Evolutionary conservation across 2,888 invertebrate species (phyloP).

Genomic region (Odiellus spinosus): DNA sequence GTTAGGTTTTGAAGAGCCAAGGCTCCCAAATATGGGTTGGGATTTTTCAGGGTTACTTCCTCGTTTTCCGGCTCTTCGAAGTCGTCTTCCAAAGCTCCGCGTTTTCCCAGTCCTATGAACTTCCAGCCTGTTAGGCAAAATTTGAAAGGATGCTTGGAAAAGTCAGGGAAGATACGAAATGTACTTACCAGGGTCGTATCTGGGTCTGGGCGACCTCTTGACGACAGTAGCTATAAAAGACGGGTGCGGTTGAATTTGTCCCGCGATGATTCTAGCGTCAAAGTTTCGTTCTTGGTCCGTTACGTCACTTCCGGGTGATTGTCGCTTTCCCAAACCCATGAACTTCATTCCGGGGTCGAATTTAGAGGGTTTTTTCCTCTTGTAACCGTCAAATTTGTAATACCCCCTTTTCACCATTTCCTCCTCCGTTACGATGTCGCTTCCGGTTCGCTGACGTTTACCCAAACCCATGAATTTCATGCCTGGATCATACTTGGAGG

Average conservation of each 20-base stretch:
- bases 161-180: too few relatives aligned
- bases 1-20: background rate
- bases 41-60: background rate
- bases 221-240: too few relatives aligned
- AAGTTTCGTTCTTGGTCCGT: background rate
- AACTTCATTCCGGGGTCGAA: conserved; percentile 5
- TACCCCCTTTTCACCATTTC: too few relatives aligned
- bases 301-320: background rate
- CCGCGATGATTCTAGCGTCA: too few relatives aligned
- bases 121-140: conserved; percentile 10
- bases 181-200: conserved; percentile 9
- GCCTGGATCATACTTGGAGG: background rate
- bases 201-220: conserved; percentile 1
- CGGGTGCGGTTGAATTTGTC: conserved; percentile 6
- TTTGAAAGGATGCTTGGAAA: too few relatives aligned
- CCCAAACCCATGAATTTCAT: conserved; percentile 1
- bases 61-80: background rate
- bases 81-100: background rate
- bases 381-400: too few relatives aligned
- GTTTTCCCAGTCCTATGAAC: conserved; percentile 12
- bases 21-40: background rate
- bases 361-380: background rate
- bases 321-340: conserved; percentile 8
- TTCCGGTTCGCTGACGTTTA: background rate
- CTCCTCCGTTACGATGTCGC: too few relatives aligned